A percentile compares a stretch with the other conserved stretches of the same genome.
Evolutionary conservation across 2,113 vertebrate species (phyloP).

Genomic region (Girardinichthys multiradiatus): DNA sequence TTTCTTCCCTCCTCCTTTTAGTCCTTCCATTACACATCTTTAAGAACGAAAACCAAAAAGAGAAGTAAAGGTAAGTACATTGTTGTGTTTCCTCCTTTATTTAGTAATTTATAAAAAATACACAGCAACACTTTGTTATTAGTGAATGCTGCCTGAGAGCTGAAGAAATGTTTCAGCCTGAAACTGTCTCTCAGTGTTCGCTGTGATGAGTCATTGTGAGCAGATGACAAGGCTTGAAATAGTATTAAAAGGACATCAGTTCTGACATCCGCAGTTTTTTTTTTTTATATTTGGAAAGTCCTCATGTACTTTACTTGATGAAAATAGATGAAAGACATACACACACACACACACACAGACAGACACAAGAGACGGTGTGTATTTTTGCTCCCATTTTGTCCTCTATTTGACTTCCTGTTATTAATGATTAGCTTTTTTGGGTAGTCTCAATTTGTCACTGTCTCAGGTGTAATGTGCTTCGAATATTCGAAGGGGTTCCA

Average conservation of each 20-base stretch:
- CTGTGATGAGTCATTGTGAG: background rate
- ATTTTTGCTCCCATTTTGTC: background rate
- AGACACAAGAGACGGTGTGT: background rate
- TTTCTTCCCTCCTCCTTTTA: conserved; percentile 66
- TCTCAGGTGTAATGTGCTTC: background rate
- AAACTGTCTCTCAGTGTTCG: background rate
- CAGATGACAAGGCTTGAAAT: conserved; percentile 10
- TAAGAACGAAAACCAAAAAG: conserved; percentile 91
- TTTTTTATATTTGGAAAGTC: conserved; percentile 3
- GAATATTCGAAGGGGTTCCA: background rate
- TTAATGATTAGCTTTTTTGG: conserved; percentile 16
- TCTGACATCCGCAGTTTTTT: background rate
- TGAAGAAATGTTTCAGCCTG: background rate
- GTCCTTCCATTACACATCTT: conserved; percentile 90
- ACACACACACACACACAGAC: background rate
- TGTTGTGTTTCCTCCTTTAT: background rate
- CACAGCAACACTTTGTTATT: background rate
- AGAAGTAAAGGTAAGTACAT: conserved; percentile 86
- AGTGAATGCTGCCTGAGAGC: background rate
- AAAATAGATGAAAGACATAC: conserved; percentile 11
- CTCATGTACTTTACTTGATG: background rate
- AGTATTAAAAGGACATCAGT: conserved; percentile 4
- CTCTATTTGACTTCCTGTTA: background rate
- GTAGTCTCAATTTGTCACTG: conserved; percentile 2
- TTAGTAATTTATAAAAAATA: background rate